These are phyloP conservation scores for Microplitis demolitor DNA, from an alignment of 1,140 invertebrate species.

Conservation along the genomic window DNA sequence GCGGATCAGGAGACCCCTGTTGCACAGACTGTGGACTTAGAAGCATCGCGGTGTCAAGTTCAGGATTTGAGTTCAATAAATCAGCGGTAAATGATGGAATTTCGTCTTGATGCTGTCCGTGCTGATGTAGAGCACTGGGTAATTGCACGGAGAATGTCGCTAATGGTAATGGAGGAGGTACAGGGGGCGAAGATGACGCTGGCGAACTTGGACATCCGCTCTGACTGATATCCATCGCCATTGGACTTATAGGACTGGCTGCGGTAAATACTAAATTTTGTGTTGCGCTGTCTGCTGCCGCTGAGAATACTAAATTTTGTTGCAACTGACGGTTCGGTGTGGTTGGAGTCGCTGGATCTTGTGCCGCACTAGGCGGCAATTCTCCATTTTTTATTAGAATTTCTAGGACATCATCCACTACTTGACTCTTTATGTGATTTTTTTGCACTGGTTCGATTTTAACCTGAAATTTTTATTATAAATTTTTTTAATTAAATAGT, in stretches of 20 bases:
- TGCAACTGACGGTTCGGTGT: slow-evolving; percentile 60
- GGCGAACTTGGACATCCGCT: slow-evolving; percentile 50
- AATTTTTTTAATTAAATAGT: no score
- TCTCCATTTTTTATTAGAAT: slow-evolving; percentile 94
- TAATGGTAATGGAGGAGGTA: slow-evolving; percentile 59
- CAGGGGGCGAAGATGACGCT: slow-evolving; percentile 50
- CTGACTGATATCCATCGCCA: slow-evolving; percentile 57
- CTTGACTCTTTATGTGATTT: slow-evolving; percentile 77
- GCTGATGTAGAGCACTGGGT: slow-evolving; percentile 51
- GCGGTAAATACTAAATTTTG: slow-evolving; percentile 53
- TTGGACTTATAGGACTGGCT: slow-evolving; percentile 56
- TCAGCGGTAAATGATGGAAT: slow-evolving; percentile 44
- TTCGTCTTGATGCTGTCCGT: slow-evolving; percentile 43
- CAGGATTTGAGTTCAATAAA: slow-evolving; percentile 43
- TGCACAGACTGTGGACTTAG: slow-evolving; percentile 52
- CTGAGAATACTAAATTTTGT: slow-evolving; percentile 55
- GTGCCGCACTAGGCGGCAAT: slow-evolving; percentile 83
- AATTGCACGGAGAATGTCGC: slow-evolving; percentile 60
- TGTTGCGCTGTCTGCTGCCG: slow-evolving; percentile 48
- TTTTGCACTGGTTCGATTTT: slow-evolving; percentile 61
- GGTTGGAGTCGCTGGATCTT: slow-evolving; percentile 75
- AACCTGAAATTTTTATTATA: slow-evolving; percentile 36
- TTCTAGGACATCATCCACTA: slow-evolving; percentile 93
- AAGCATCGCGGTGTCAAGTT: slow-evolving; percentile 51
- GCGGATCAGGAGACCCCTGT: slow-evolving; percentile 53